These are phyloP conservation scores for Sturmia bella DNA, from an alignment of 2,888 invertebrate species.

Conservation along the genomic window DNA sequence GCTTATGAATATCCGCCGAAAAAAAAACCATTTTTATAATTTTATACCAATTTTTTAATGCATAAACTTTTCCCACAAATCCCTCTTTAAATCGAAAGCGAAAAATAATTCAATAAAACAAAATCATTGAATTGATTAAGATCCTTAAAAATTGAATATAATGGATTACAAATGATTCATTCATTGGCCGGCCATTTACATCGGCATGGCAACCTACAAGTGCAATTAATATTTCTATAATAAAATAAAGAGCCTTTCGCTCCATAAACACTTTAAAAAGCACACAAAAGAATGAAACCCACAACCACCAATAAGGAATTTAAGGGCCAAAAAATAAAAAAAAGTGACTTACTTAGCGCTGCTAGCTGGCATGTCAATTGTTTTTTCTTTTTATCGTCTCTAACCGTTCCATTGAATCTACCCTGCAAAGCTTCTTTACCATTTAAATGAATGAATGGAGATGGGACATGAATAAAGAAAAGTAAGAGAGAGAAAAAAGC, in stretches of 20 bases:
- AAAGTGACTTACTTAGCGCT: constrained; percentile 51
- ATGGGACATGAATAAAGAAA: constrained; percentile 31
- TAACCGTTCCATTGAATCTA: constrained; percentile 50
- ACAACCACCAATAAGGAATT: neutral
- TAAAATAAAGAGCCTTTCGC: constrained; percentile 45
- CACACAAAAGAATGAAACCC: neutral
- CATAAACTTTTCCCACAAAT: too few species aligned
- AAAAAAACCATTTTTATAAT: too few species aligned
- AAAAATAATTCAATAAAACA: too few species aligned
- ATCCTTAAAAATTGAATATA: constrained; percentile 12
- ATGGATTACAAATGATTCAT: constrained; percentile 35
- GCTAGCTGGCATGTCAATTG: constrained; percentile 53
- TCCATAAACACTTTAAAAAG: constrained; percentile 42
- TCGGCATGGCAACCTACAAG: constrained; percentile 41
- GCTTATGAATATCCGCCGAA: too few species aligned
- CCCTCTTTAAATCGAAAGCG: too few species aligned
- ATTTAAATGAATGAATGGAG: constrained; percentile 49
- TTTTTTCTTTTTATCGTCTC: constrained; percentile 25
- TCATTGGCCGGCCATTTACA: constrained; percentile 45
- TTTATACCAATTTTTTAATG: too few species aligned
- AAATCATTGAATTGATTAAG: neutral
- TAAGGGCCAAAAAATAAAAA: neutral
- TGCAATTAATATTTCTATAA: constrained; percentile 59
- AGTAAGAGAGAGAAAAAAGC: neutral
- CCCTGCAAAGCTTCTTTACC: constrained; percentile 46